These are phyloP conservation scores for Embidobia sp. DNA, from an alignment of 2,888 invertebrate species.

Conservation along the genomic window DNA sequence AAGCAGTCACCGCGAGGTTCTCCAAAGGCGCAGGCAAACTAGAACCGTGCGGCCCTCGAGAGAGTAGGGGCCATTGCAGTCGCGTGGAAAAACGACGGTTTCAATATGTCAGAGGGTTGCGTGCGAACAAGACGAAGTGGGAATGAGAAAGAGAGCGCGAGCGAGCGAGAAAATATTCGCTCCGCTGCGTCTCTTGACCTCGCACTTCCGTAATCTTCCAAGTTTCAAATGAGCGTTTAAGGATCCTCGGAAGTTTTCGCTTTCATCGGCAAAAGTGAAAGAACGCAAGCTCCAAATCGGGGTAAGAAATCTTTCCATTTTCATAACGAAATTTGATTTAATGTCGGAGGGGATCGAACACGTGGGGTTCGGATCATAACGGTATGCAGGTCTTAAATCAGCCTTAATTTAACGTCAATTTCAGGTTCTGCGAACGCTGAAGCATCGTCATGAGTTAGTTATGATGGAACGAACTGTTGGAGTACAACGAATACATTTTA, in stretches of 20 bases:
- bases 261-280: conserved; percentile 8
- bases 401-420: no score
- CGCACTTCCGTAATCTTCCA: conserved; percentile 34
- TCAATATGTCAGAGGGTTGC: conserved; percentile 69
- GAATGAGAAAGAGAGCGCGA: conserved; percentile 47
- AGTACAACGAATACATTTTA: no score
- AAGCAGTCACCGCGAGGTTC: conserved; percentile 60
- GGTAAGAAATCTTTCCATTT: no score
- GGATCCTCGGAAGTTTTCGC: conserved; percentile 42
- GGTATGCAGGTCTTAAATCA: no score
- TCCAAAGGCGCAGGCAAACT: conserved; percentile 63
- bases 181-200: conserved; percentile 26
- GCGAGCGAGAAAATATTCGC: conserved; percentile 39
- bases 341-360: no score
- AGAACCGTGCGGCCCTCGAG: conserved; percentile 47
- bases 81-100: conserved; percentile 75
- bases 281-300: background rate
- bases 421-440: no score
- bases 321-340: no score
- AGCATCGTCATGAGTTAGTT: no score
- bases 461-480: no score
- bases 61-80: conserved; percentile 71
- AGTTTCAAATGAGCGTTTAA: conserved; percentile 48
- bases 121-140: conserved; percentile 48
- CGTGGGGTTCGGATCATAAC: no score